A percentile compares a stretch with the other conserved stretches of the same genome.
These are phyloP conservation scores for Cyanistes caeruleus DNA, from an alignment of 2,113 vertebrate species.

Conservation along the genomic window DNA sequence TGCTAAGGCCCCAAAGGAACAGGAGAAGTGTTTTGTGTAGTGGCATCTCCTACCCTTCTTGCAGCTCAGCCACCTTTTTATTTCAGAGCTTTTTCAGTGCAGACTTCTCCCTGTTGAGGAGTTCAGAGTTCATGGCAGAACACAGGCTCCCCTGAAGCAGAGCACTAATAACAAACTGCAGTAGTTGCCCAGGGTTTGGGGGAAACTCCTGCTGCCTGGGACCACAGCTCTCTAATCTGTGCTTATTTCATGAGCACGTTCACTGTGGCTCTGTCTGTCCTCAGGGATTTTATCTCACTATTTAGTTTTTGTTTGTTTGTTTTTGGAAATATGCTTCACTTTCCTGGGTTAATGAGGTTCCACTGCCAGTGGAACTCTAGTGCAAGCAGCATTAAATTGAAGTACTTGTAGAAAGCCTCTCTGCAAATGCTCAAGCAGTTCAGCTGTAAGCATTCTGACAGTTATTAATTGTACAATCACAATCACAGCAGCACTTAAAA, in stretches of 20 bases:
- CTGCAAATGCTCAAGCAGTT: background rate
- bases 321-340: background rate
- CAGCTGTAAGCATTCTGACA: background rate
- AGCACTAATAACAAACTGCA: background rate
- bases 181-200: background rate
- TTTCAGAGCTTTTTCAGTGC: background rate
- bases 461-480: background rate
- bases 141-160: accelerated
- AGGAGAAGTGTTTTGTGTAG: background rate
- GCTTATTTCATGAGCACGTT: background rate
- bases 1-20: background rate
- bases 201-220: background rate
- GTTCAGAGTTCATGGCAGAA: background rate
- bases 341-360: background rate
- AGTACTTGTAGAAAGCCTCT: background rate
- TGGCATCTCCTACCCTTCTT: background rate
- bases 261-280: background rate
- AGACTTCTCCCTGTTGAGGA: background rate
- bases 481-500: background rate
- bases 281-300: background rate
- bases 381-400: background rate
- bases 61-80: background rate
- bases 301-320: background rate
- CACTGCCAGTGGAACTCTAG: background rate
- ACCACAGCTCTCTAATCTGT: background rate